Base-by-base conservation (phyloP, 2,888 invertebrate genomes). In the Sussaba pulchella region DNA sequence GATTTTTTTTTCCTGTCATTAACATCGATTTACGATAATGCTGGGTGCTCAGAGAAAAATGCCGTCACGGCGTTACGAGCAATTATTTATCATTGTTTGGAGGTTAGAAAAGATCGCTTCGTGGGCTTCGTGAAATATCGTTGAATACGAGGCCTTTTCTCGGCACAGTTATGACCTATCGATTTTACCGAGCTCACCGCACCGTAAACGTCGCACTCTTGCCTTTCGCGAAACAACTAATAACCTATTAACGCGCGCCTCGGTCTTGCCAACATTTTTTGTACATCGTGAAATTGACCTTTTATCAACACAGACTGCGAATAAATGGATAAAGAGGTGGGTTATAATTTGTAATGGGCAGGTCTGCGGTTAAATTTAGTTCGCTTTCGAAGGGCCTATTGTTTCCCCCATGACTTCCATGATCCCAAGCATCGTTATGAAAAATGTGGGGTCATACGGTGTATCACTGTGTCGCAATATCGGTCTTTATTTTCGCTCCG, bases 171-270 rank as follows among this genome's bases (percentile, higher is more conserved):
- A 47, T 52, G 50, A 75, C 50, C 67, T 79, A 79, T 75, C 66
- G 66, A 67, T 79, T 75, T 75, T 66, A 24, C 43, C 36, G 14
- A 9, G 21, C 39, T 66, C 66, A 19, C 43, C 19, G 50, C 59
- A 39, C 66, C 61, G 66, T 66, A 54, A 75, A 52, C 17, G 17
- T 39, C 57, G 66, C 24, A 71, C 71, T 59, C 75, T 80, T 66
- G 59, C 43, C 64, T 39, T 59, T 24, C 9, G 64, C 43, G 39
- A 14, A 75, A 75, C 41, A 75, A 72, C 61, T 36, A 67, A 75
- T 67, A 67, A 71, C 36, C 75, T 66, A 80, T 75, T 70, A 57
- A 43, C 19, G 17, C 31, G 50, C 8, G 17, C 50, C 41, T 26
- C 24, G 26, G 24, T 78, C 12, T 26, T 36, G 50, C n/a, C 52